phyloP scores from a whole-genome alignment of 2,888 invertebrate species.

The Tholera decimalis region DNA sequence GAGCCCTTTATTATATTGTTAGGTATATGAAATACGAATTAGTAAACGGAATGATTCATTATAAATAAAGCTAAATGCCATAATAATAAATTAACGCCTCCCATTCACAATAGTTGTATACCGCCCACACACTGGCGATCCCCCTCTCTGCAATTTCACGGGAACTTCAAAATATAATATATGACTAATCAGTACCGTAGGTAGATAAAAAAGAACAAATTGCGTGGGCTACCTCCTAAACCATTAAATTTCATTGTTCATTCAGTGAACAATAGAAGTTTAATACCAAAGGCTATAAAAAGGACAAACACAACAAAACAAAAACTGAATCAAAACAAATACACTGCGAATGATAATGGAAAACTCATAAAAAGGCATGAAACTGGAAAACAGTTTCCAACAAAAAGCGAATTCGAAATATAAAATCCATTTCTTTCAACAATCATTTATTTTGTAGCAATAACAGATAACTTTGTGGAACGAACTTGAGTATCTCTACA shows the following conservation, averaged over 20 bases:
- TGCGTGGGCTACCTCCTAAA: constrained; percentile 29
- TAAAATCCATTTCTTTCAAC: constrained; percentile 23
- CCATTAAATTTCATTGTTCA: constrained; percentile 15
- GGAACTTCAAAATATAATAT: constrained; percentile 70
- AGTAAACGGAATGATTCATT: constrained; percentile 63
- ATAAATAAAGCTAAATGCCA: constrained; percentile 73
- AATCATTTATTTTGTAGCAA: constrained; percentile 34
- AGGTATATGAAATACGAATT: constrained; percentile 52
- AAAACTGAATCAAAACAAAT: background rate
- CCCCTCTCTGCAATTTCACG: constrained; percentile 80
- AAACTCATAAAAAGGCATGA: constrained; percentile 4
- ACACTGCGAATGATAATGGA: constrained; percentile 3
- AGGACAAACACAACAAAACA: background rate
- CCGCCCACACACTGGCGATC: constrained; percentile 84
- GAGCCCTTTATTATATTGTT: constrained; percentile 15
- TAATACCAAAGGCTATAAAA: constrained; percentile 8
- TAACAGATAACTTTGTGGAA: constrained; percentile 64
- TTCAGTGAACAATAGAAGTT: constrained; percentile 17
- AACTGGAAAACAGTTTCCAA: background rate
- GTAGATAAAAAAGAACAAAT: constrained; percentile 51
- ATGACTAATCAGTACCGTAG: constrained; percentile 67
- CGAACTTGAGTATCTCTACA: constrained; percentile 57
- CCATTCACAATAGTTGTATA: constrained; percentile 78
- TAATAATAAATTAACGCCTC: constrained; percentile 88
- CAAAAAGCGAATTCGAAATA: constrained; percentile 22